Base-by-base conservation (phyloP, 2,113 vertebrate genomes). In the Ophiodon elongatus region DNA sequence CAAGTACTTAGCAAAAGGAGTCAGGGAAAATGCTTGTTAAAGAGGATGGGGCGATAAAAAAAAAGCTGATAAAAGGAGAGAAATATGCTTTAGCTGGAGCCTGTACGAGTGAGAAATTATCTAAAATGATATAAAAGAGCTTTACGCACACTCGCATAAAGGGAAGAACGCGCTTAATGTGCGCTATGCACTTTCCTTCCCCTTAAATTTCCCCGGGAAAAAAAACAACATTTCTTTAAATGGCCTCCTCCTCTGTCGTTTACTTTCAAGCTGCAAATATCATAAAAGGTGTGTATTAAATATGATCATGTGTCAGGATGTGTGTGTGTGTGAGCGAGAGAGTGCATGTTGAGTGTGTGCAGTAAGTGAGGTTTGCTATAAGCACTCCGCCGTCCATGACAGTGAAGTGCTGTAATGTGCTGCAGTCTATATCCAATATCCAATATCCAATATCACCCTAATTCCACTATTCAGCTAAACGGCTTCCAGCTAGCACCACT, bases 81-180 rank as follows among this genome's bases (percentile, higher is more conserved):
- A 86, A 89, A 83, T 82, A 72, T 79, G 76, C 76, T 86, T 90
- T 83, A 79, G 88, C 82, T 54, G 65, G 64, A 87, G 85, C 37
- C 72, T 43, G 89, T 88, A 27, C 17, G 67, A 80, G 82, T n/a
- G 52, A 75, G 76, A 86, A 90, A 90, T 91, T 80, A 91, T 90
- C 85, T 91, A 81, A 88, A 91, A 91, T 90, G 71, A 89, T 83
- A 87, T 90, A 87, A 89, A 92, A 84, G 83, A 72, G 79, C 78
- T 85, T 89, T 84, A 87, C 72, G 79, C 69, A 37, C 2, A 29
- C 85, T 75, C 10, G 4, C 73, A 85, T 71, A 90, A 86, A 87
- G 85, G 70, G 59, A 79, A 64, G 76, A 90, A 84, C 77, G 39
- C 17, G 39, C 77, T 84, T 85, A 86, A 90, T 88, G 90, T 81